Base-by-base conservation (phyloP, 2,888 invertebrate genomes). In the Macropis europaea region DNA sequence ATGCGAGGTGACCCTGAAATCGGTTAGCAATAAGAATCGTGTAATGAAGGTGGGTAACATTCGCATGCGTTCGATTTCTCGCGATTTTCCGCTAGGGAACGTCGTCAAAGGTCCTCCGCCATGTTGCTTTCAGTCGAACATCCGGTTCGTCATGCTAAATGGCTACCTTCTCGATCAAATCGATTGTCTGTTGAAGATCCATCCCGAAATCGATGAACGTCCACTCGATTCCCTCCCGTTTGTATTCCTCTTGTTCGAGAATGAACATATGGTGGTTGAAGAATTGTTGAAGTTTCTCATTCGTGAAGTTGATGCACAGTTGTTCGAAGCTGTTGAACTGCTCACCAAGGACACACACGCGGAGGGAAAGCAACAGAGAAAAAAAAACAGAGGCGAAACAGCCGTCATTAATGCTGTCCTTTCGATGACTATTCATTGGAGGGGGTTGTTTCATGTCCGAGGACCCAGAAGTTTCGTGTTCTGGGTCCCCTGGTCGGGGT, bases 201-300 rank as follows among this genome's bases (percentile, higher is more conserved):
- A 95, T 93, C 88, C 95, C 95, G 89, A 95, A 95, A 90, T 95
- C 95, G 90, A 95, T 95, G 90, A 94, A 95, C 79, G 93, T 93
- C 95, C 95, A 95, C 81, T 94, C 92, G 89, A 95, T 95, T 79
- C 94, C 94, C 90, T 95, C 95, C 76, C 93, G 91, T 86, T 93
- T 93, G 91, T 95, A 95, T 84, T 95, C 95, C 90, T 95, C 95
- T 91, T 95, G 95, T 90, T 95, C 95, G 88, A 95, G 91, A 75
- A 95, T 94, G 90, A 95, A 95, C 95, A 95, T 95, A 92, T 95
- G 93, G 82, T 95, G 95, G 90, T 95, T 95, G 93, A 95, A 95
- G 92, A 95, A 95, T 89, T 95, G 95, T 89, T 95, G 95, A 77
- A 95, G 92, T 88, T 94, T 93, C 90, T 95, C 94, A 90, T 95